A percentile compares a stretch with the other conserved stretches of the same genome.
Evolutionary conservation across 2,113 vertebrate genomes (phyloP).

Genomic region (Pampusana beccarii): DNA sequence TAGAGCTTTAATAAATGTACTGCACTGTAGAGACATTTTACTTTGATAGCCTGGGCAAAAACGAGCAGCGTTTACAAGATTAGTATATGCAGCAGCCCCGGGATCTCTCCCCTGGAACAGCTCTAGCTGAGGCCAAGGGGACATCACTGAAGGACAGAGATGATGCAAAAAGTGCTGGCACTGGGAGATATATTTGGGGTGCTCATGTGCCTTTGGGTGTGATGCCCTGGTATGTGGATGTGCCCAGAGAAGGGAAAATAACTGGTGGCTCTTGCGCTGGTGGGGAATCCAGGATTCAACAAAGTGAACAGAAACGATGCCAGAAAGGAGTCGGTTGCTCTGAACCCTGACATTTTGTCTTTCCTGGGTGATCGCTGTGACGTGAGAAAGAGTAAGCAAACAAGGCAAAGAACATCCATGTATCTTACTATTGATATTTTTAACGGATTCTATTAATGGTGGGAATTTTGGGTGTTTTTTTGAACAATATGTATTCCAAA

Average conservation of each 20-base stretch:
- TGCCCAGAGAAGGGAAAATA: background rate
- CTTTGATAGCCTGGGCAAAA: constrained; percentile 71
- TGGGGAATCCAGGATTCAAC: background rate
- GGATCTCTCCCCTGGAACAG: constrained; percentile 8
- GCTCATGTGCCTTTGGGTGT: background rate
- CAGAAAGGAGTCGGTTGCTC: background rate
- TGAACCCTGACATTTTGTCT: background rate
- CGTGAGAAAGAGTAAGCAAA: background rate
- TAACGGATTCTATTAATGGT: background rate
- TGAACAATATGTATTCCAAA: background rate
- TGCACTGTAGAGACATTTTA: constrained; percentile 69
- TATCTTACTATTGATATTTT: background rate
- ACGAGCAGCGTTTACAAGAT: constrained; percentile 58
- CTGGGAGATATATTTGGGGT: background rate
- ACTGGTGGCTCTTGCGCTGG: background rate
- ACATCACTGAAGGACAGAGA: constrained; percentile 52
- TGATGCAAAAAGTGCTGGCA: background rate
- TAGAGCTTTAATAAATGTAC: constrained; percentile 77
- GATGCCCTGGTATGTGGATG: background rate
- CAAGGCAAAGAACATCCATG: background rate
- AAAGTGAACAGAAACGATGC: background rate
- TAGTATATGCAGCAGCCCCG: background rate
- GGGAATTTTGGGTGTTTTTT: background rate
- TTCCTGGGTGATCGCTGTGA: background rate
- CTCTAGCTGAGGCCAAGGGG: constrained; percentile 36